Evolutionary conservation across 1,140 invertebrate species (phyloP), one percentile per base, ranked within the genome.

Genomic region (Galendromus occidentalis): DNA sequence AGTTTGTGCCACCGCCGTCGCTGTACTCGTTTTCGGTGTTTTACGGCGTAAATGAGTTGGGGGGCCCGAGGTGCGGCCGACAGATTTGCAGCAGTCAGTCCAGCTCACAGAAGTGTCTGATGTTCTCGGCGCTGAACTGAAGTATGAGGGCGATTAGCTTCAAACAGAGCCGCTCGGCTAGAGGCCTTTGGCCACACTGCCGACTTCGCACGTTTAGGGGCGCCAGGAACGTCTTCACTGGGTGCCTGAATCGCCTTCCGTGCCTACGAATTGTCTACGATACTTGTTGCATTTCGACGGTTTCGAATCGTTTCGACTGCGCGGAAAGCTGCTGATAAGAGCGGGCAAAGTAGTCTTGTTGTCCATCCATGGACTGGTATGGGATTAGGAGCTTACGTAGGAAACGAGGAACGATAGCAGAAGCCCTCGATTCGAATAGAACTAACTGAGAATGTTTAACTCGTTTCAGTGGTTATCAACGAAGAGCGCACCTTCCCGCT

Each of bases 131-230:
- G 51, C 22, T 20, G 25, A 22, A 29, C 12, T 25, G 25, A 17
- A 59, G 51, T 33, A 59, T 59, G 51, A 59, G 14, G 22, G 22
- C 51, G 51, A 59, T 59, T 59, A 59, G 51, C 22, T 59, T 59
- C 22, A 59, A 59, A 59, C 51, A 25, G 51, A 17, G 51, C 51
- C 51, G 22, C 22, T 33, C 33, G 25, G 25, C 14, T 25, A 20
- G 14, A 33, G 25, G 33, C 12, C 51, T 33, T 25, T 25, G 14
- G 51, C 51, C 51, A 33, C 51, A 14, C 25, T 29, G 22, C 51
- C 51, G 51, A 59, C 51, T 59, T 59, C 51, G 51, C 33, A 59
- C 51, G 51, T 59, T 59, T 25, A 59, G 51, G 22, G 51, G 51
- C 51, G 20, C 51, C 51, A 17, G 20, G 25, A 29, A 25, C 14